A percentile compares a stretch with the other conserved stretches of the same genome.
Evolutionary conservation across 2,113 vertebrate species (phyloP).

Genomic region (Cinclus mexicanus): DNA sequence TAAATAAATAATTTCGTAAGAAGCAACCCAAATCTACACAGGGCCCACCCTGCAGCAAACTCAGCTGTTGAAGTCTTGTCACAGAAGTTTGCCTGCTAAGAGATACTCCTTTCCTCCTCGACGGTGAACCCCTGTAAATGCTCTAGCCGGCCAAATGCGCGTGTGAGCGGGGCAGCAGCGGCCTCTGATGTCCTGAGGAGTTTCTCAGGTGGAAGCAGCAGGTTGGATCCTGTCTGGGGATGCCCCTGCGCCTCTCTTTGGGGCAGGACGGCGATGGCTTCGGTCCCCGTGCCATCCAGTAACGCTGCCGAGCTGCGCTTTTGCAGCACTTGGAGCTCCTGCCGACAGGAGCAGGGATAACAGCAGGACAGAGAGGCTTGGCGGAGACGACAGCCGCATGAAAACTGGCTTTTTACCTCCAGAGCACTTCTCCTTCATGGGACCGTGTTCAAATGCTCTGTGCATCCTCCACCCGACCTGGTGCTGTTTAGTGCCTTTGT

Average conservation of each 20-base stretch:
- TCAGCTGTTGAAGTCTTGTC: neutral
- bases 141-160: accelerated
- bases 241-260: neutral
- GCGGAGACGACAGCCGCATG: neutral
- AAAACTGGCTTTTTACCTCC: neutral
- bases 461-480: neutral
- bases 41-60: neutral
- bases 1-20: neutral
- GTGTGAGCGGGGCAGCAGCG: neutral
- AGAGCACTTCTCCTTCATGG: neutral
- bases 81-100: neutral
- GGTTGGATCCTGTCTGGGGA: neutral
- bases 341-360: neutral
- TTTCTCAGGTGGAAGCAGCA: neutral
- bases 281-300: neutral
- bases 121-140: neutral
- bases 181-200: neutral
- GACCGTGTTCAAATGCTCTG: neutral
- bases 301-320: neutral
- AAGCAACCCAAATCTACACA: neutral
- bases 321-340: neutral
- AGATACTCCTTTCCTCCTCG: neutral
- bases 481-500: neutral
- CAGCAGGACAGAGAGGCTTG: neutral
- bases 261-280: neutral